phyloP scores from a whole-genome alignment of 2,888 invertebrate species.

The Drymonia ruficornis region DNA sequence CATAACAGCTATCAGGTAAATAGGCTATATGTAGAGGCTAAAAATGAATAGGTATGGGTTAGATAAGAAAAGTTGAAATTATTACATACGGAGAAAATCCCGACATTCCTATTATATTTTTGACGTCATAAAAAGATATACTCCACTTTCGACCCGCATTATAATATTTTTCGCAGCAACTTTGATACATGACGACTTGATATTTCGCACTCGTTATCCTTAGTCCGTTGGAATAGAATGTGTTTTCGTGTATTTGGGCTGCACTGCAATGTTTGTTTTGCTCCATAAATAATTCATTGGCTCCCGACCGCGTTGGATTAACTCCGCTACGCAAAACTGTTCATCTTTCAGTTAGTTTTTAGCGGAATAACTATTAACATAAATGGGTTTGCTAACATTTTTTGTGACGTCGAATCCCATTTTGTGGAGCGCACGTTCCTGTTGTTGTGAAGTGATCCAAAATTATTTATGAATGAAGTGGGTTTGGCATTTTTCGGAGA shows the following conservation, averaged over 20 bases:
- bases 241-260: conserved; percentile 13
- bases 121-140: conserved; percentile 38
- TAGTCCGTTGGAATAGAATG: conserved; percentile 15
- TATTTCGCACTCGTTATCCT: conserved; percentile 3
- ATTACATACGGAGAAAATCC: conserved; percentile 26
- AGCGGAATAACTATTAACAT: conserved; percentile 40
- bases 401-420: neutral
- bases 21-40: no score
- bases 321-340: conserved; percentile 41
- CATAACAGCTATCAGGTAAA: no score
- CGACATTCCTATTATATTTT: conserved; percentile 36
- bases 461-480: no score
- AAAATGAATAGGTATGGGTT: neutral
- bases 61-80: conserved; percentile 25
- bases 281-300: conserved; percentile 49
- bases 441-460: no score
- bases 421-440: no score
- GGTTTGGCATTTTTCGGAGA: no score
- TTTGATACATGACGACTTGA: conserved; percentile 35
- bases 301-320: conserved; percentile 42
- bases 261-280: conserved; percentile 18
- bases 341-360: conserved; percentile 50
- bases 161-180: conserved; percentile 39
- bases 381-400: conserved; percentile 34
- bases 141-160: conserved; percentile 36